Percentiles rank a stretch among this genome's conserved stretches.
Evolutionary conservation across 2,888 invertebrate genomes (phyloP).

Genomic region (Ceraclea dissimilis): DNA sequence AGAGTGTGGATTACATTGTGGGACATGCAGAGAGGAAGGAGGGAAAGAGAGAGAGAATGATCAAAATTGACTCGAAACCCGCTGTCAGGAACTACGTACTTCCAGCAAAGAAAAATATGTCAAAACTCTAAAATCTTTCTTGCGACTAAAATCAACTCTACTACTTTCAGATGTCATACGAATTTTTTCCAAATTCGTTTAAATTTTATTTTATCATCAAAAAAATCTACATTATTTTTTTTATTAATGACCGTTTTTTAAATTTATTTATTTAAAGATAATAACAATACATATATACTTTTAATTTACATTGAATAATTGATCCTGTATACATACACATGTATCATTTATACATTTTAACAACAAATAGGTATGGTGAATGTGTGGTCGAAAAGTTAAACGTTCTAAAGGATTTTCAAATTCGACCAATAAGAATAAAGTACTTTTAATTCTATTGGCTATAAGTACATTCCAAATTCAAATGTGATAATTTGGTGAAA

Average conservation of each 20-base stretch:
- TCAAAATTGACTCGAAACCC: constrained; percentile 25
- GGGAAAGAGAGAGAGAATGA: constrained; percentile 10
- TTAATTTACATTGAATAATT: neutral
- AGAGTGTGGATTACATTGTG: too few species aligned
- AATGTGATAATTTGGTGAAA: too few species aligned
- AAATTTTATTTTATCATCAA: neutral
- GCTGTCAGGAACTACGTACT: constrained; percentile 54
- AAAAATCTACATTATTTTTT: neutral
- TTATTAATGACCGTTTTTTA: neutral
- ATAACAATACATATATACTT: neutral
- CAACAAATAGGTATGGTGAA: too few species aligned
- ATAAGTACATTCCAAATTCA: too few species aligned
- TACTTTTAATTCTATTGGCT: too few species aligned
- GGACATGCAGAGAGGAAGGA: constrained; percentile 18
- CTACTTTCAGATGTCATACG: constrained; percentile 30
- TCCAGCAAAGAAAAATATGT: constrained; percentile 55
- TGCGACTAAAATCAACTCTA: constrained; percentile 54
- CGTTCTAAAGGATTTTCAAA: too few species aligned
- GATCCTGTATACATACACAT: too few species aligned
- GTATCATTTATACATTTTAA: too few species aligned
- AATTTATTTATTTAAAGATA: neutral
- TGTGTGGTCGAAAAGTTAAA: too few species aligned
- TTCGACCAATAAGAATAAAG: too few species aligned
- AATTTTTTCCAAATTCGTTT: constrained; percentile 4
- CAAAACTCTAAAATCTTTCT: constrained; percentile 52